phyloP scores from a whole-genome alignment of 1,140 invertebrate genomes.

The Bombus terrestris region DNA sequence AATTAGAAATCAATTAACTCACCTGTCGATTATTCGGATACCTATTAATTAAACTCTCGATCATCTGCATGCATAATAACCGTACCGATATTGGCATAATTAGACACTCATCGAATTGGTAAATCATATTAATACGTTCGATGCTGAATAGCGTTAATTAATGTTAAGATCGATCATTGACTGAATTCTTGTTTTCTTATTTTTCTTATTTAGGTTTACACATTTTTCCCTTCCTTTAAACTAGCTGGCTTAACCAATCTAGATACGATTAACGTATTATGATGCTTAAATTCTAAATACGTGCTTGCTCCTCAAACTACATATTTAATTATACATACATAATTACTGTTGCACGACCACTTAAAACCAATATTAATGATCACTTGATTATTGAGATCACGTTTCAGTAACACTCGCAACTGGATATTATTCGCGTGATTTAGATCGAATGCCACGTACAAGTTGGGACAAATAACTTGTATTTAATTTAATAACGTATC shows the following conservation, averaged over 20 bases:
- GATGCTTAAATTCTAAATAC: not conserved
- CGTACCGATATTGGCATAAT: constrained; percentile 27
- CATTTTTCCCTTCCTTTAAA: not conserved
- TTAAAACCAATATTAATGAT: not conserved
- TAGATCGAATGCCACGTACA: not conserved
- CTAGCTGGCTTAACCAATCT: not conserved
- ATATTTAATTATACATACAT: no score
- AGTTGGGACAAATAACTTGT: not conserved
- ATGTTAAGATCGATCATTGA: no score
- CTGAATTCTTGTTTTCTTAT: not conserved
- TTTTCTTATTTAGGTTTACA: no score
- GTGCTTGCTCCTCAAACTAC: no score
- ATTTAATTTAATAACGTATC: not conserved
- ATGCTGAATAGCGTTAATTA: not conserved
- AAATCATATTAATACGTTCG: constrained; percentile 15
- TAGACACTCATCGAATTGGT: constrained; percentile 7
- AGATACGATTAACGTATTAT: not conserved
- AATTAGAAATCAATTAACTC: constrained; percentile 40
- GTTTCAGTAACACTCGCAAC: not conserved
- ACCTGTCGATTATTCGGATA: constrained; percentile 28
- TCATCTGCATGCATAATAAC: constrained; percentile 29
- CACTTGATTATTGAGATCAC: not conserved
- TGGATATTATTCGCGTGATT: not conserved
- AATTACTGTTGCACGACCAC: not conserved
- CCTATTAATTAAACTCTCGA: constrained; percentile 39